Base-by-base conservation (phyloP, 2,797 vertebrate species). In the Percopsis omiscomaycus region DNA sequence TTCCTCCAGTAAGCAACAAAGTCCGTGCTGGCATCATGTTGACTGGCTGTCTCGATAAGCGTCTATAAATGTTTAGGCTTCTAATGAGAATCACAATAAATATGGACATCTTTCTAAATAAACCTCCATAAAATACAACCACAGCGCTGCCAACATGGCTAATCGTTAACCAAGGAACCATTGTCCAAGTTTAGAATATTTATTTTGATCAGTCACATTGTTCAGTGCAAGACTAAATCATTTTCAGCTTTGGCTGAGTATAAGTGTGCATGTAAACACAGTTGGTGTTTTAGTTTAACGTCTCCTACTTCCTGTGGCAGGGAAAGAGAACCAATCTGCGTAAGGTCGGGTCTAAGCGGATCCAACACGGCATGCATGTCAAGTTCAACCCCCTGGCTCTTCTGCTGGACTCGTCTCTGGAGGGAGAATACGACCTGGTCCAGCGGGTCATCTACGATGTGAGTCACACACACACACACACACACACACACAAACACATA, bases 361-460 rank as follows among this genome's bases (percentile, higher is more conserved):
- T 92, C 12, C 82, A 86, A 5, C 94, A 92, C 2, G 86, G 89
- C 44, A 90, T 94, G 92, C 86, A 95, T 66, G 96, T 99, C 60
- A 94, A 93, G 68, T 99, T 99, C 88, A 97, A 96, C 85, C 95
- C 97, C 1, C 91, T 98, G 0, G 96, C 95, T 0, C 89, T 99
- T 72, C 93, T 99, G 58, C 90, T 99, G 58, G 97, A 99, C 80
- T 94, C 96, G 0, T 98, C 97, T 32, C 89, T 99, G 85, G 97
- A 99, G 85, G 97, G 97, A 14, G 97, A 99, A 75, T 98, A 95
- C 69, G 95, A 99, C 86, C 94, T 99, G 0, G 96, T 99, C 47
- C 97, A 98, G 87, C 94, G 97, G 84, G 94, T 99, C 80, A 96
- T 98, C 86, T 99, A 98, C 37, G 96, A 98, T 74, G 96, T 98